phyloP scores from a whole-genome alignment of 1,140 invertebrate species.

The Anagrus nilaparvatae region DNA sequence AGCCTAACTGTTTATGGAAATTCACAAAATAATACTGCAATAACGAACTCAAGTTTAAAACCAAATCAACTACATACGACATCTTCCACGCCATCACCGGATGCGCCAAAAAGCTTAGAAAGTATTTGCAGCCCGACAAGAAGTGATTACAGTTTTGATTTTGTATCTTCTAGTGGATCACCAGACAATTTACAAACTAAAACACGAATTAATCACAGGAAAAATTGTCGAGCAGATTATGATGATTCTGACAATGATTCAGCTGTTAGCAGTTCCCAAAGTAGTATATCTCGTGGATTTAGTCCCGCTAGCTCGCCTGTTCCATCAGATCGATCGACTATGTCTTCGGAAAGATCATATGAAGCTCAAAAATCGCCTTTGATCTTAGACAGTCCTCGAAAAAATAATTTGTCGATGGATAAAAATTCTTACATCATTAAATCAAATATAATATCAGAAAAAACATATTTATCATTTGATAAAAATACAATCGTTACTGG shows the following conservation, averaged over 20 bases:
- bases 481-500: too few relatives aligned
- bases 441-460: conserved; percentile 33
- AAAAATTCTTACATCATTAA: conserved; percentile 15
- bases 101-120: conserved; percentile 48
- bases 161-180: conserved; percentile 27
- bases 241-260: conserved; percentile 80
- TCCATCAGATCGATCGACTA: conserved; percentile 33
- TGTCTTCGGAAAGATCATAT: conserved; percentile 31
- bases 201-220: conserved; percentile 13
- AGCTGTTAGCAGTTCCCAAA: conserved; percentile 66
- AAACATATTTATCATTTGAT: conserved; percentile 38
- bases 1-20: conserved; percentile 54
- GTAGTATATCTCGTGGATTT: conserved; percentile 56
- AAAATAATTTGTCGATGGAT: conserved; percentile 10
- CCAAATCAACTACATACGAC: conserved; percentile 5
- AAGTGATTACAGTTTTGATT: conserved; percentile 45
- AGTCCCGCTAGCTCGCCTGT: conserved; percentile 51
- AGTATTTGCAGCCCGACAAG: conserved; percentile 49
- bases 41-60: conserved; percentile 2
- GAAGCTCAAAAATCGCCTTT: too few relatives aligned
- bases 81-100: conserved; percentile 15
- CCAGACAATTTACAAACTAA: conserved; percentile 27
- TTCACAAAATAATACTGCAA: conserved; percentile 16
- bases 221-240: conserved; percentile 21
- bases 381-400: conserved; percentile 21